Evolutionary conservation across 2,797 vertebrate genomes (phyloP).

Genomic region (Enteromius thamalakanensis): DNA sequence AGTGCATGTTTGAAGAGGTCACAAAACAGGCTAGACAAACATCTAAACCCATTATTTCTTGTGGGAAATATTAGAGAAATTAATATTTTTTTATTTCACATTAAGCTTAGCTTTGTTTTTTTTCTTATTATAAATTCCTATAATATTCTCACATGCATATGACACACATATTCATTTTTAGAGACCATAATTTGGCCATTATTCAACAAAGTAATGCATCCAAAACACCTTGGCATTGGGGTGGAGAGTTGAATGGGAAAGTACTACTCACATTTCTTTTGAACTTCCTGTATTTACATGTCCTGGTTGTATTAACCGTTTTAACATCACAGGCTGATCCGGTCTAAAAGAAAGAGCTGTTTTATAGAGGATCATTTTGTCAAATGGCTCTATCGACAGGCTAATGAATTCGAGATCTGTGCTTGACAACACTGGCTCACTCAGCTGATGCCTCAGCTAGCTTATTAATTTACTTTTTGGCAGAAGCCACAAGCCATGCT

Average conservation of each 20-base stretch:
- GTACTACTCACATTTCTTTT: neutral
- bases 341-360: constrained; percentile 8
- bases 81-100: neutral
- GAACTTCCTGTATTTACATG: constrained; percentile 3
- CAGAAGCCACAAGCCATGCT: constrained; percentile 43
- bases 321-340: neutral
- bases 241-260: neutral
- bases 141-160: neutral
- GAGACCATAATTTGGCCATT: neutral
- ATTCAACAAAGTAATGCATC: neutral
- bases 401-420: constrained; percentile 41
- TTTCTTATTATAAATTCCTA: neutral
- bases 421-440: constrained; percentile 35
- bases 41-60: neutral
- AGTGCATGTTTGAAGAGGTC: constrained; percentile 40
- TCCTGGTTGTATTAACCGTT: neutral
- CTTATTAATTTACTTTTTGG: constrained; percentile 53
- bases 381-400: constrained; percentile 35
- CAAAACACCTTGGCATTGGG: neutral
- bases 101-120: neutral
- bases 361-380: constrained; percentile 31
- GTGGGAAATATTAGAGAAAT: constrained; percentile 1
- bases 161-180: neutral
- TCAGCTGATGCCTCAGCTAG: constrained; percentile 36
- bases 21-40: neutral